phyloP scores from a whole-genome alignment of 2,888 invertebrate species.

The Sminthurinus aureus region DNA sequence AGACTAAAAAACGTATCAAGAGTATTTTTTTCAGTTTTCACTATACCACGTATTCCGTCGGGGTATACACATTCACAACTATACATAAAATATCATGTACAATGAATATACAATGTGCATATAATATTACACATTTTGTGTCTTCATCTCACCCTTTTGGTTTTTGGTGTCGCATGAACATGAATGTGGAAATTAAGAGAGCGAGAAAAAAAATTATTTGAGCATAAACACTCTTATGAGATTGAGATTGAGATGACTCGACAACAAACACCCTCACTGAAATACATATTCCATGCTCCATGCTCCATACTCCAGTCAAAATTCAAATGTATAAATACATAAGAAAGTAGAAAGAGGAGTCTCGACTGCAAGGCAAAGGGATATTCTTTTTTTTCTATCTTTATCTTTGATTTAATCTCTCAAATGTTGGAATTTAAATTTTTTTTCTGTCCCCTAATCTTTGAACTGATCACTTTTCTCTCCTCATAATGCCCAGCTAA shows the following conservation, averaged over 20 bases:
- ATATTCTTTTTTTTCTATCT: no score
- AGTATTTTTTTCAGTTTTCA: not conserved
- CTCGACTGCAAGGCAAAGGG: not conserved
- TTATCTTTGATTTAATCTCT: not conserved
- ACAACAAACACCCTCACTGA: slow-evolving; percentile 7
- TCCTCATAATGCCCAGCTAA: no score
- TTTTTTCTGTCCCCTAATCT: not conserved
- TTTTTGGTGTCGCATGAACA: not conserved
- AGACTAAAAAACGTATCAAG: not conserved
- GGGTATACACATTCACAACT: not conserved
- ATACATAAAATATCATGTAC: not conserved
- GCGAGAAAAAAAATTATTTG: slow-evolving; percentile 19
- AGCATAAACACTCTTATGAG: slow-evolving; percentile 18
- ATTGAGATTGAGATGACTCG: slow-evolving; percentile 9
- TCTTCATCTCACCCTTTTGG: not conserved
- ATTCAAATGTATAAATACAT: not conserved
- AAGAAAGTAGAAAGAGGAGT: not conserved
- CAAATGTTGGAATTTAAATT: not conserved
- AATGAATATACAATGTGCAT: not conserved
- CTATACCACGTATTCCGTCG: not conserved
- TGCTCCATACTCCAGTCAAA: not conserved
- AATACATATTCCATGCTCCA: not conserved
- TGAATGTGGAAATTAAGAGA: slow-evolving; percentile 26
- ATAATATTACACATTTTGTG: not conserved
- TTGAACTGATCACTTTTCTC: not conserved